phyloP scores from a whole-genome alignment of 2,113 vertebrate species.

The Dasypus novemcinctus region DNA sequence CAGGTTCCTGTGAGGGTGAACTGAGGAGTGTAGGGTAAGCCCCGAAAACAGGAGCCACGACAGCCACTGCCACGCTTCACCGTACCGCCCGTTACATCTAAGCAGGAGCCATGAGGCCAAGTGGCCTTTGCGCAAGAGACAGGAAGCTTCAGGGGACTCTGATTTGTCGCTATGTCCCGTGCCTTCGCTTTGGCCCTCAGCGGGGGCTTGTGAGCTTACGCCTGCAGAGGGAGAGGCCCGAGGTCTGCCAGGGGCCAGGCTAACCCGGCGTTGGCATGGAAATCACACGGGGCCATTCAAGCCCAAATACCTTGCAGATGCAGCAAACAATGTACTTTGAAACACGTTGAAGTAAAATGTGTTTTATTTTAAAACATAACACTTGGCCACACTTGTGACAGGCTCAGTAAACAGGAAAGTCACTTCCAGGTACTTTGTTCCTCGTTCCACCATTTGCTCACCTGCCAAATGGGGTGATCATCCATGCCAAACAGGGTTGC shows the following conservation, averaged over 20 bases:
- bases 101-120: background rate
- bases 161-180: background rate
- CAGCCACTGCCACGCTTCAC: accelerated
- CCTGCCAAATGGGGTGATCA: background rate
- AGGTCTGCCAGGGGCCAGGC: background rate
- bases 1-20: background rate
- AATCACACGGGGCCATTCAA: background rate
- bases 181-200: background rate
- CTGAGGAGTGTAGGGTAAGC: background rate
- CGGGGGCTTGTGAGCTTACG: background rate
- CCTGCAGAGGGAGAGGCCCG: background rate
- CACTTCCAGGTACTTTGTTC: background rate
- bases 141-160: background rate
- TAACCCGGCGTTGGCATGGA: background rate
- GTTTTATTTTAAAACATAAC: background rate
- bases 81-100: accelerated
- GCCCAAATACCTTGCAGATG: background rate
- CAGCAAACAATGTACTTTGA: background rate
- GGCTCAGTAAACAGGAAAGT: background rate
- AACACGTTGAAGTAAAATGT: background rate
- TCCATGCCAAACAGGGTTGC: background rate
- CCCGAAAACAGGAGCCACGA: accelerated
- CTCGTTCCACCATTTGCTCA: background rate
- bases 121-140: background rate
- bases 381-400: background rate